Evolutionary conservation across 30 jellyfish, hydroid and myxozoan genomes (phyloP).

Genomic region (Hydractinia symbiolongicarpus): DNA sequence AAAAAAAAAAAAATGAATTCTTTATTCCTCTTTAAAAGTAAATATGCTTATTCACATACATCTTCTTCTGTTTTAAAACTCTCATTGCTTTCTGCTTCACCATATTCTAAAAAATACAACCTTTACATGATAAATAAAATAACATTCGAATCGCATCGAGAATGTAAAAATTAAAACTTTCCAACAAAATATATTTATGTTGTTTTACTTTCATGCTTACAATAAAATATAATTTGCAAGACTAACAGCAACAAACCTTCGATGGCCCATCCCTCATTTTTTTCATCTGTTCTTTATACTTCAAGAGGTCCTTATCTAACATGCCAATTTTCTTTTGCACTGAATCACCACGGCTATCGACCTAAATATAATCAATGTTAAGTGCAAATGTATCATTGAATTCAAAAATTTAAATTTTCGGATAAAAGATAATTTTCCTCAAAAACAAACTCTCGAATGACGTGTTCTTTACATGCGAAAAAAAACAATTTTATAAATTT

Average conservation of each 20-base stretch:
- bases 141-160: not conserved
- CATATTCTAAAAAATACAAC: constrained; percentile 64
- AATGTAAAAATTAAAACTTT: no score
- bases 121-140: not conserved
- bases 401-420: no score
- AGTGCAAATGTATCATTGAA: no score
- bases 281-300: constrained; percentile 94
- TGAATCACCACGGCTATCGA: constrained; percentile 97
- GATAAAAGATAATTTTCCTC: no score
- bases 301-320: constrained; percentile 84
- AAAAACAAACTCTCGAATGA: no score
- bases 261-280: constrained; percentile 99
- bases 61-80: constrained; percentile 87
- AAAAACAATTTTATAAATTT: no score
- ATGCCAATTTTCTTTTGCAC: constrained; percentile 76
- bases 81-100: constrained; percentile 96
- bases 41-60: constrained; percentile 33
- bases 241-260: constrained; percentile 37
- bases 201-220: no score
- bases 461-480: no score
- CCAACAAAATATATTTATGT: no score
- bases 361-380: constrained; percentile 38
- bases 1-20: no score
- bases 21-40: no score
- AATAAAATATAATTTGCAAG: not conserved